Base-by-base conservation (phyloP, 2,113 vertebrate species). In the Zosterops japonicus region DNA sequence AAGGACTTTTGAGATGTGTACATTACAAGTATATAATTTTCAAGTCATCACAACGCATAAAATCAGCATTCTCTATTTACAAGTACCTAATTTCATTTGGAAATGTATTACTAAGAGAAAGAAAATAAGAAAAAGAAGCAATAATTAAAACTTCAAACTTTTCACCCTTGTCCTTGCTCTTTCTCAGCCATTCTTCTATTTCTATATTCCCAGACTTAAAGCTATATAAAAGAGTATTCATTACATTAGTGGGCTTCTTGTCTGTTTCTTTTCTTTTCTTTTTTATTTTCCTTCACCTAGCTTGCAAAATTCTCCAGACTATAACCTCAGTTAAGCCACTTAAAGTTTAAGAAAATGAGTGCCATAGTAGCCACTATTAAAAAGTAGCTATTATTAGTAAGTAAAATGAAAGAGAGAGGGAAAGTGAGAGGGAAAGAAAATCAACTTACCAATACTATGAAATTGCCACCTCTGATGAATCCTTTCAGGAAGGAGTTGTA, bases 381-480 rank as follows among this genome's bases (percentile, higher is more conserved):
- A 44, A 44, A 44, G 29, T 67, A 74, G 53, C 46, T 93, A 94
- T 24, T 74, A 92, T 88, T 41, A 31, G 91, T 78, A 69, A 85
- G 24, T 49, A 75, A 47, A 85, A 56, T n/a, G 49, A 60, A 31
- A 27, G 7, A 16, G 12, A 74, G 18, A 44, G 12, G 7, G 13
- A 60, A 33, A 47, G 25, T 23, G 9, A 21, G 5, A 41, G 3
- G 20, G 11, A 52, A 35, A 76, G 52, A 71, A 41, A 61, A 69
- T 70, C 56, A 82, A 93, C 98, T 98, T 98, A 99, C 99, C 99
- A 81, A 99, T 99, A 98, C 99, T 99, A 98, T 99, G 99, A 98
- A 99, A 99, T 95, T 99, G 99, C 99, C 99, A 99, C 96, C 99
- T 98, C 79, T 98, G 98, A 96, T 99, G 99, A 97, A 99, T 99